phyloP scores from a whole-genome alignment of 37 sponge, comb jelly and placozoan species.

The Hexactinellida sp. region DNA sequence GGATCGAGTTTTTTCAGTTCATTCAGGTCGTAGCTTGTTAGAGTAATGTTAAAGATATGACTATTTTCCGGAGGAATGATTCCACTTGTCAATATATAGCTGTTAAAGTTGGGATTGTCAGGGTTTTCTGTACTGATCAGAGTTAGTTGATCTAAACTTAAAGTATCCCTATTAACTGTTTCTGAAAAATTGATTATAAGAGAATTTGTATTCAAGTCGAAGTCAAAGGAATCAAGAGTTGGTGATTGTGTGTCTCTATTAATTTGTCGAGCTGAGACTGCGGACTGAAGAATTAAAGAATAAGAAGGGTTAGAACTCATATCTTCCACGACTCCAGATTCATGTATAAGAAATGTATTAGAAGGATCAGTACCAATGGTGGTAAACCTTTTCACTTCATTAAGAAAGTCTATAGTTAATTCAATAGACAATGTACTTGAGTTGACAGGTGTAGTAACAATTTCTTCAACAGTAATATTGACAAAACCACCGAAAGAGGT shows the following conservation, averaged over 20 bases:
- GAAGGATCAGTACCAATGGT: constrained; percentile 28
- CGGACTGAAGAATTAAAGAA: constrained; percentile 21
- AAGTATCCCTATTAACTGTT: constrained; percentile 29
- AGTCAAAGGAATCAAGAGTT: constrained; percentile 24
- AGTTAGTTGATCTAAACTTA: constrained; percentile 39
- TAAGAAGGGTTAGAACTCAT: constrained; percentile 40
- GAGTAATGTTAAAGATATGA: constrained; percentile 32
- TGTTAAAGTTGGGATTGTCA: background rate
- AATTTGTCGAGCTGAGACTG: constrained; percentile 27
- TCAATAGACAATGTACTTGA: constrained; percentile 26
- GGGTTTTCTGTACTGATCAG: constrained; percentile 24
- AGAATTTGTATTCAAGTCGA: constrained; percentile 44
- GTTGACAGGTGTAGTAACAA: constrained; percentile 25
- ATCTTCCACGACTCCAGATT: constrained; percentile 38
- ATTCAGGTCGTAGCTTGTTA: constrained; percentile 60
- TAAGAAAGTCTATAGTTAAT: constrained; percentile 37
- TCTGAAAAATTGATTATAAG: constrained; percentile 63
- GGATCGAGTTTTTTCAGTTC: constrained; percentile 26
- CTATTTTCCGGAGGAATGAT: constrained; percentile 26
- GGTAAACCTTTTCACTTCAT: constrained; percentile 35
- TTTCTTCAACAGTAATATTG: constrained; percentile 36
- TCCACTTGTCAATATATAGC: constrained; percentile 50
- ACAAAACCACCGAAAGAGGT: background rate
- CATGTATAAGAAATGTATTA: constrained; percentile 46
- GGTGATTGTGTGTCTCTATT: constrained; percentile 40